These are phyloP conservation scores for Nymphalis polychloros DNA, from an alignment of 2,888 invertebrate genomes.

Conservation along the genomic window DNA sequence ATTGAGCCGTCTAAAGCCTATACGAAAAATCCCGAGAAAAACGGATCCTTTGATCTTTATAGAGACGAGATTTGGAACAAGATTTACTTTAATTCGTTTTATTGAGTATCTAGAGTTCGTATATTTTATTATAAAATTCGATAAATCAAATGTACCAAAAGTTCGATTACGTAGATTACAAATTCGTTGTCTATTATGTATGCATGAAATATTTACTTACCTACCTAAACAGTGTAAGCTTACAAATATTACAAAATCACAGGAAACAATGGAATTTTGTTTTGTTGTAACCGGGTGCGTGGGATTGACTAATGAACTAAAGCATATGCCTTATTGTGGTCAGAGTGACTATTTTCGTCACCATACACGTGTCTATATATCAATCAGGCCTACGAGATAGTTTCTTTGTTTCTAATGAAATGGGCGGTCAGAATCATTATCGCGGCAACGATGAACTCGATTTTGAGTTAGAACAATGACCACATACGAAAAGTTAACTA, in stretches of 20 bases:
- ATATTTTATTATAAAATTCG: not conserved
- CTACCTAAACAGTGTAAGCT: slow-evolving; percentile 7
- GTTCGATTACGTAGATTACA: slow-evolving; percentile 12
- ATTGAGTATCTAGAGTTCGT: slow-evolving; percentile 9
- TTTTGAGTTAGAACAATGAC: slow-evolving; percentile 55
- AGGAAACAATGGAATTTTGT: slow-evolving; percentile 56
- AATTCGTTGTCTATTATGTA: slow-evolving; percentile 27
- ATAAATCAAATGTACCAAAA: slow-evolving; percentile 8
- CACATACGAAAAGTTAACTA: slow-evolving; percentile 48
- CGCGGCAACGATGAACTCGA: slow-evolving; percentile 42
- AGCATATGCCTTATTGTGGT: slow-evolving; percentile 38
- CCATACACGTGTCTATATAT: slow-evolving; percentile 30
- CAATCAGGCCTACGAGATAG: slow-evolving; percentile 21
- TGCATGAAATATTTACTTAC: slow-evolving; percentile 28
- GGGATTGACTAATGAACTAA: slow-evolving; percentile 63
- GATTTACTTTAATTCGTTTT: slow-evolving; percentile 22
- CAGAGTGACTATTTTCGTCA: slow-evolving; percentile 30
- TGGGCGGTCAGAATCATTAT: slow-evolving; percentile 17
- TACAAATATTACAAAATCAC: slow-evolving; percentile 44
- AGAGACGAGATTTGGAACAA: slow-evolving; percentile 19
- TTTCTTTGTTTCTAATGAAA: slow-evolving; percentile 26
- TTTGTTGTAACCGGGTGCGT: slow-evolving; percentile 56
- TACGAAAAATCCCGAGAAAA: slow-evolving; percentile 15
- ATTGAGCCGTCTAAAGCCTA: slow-evolving; percentile 21
- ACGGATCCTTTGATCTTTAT: slow-evolving; percentile 31